Evolutionary conservation across 1,140 invertebrate genomes (phyloP).

Genomic region (Diachasmimorpha longicaudata): DNA sequence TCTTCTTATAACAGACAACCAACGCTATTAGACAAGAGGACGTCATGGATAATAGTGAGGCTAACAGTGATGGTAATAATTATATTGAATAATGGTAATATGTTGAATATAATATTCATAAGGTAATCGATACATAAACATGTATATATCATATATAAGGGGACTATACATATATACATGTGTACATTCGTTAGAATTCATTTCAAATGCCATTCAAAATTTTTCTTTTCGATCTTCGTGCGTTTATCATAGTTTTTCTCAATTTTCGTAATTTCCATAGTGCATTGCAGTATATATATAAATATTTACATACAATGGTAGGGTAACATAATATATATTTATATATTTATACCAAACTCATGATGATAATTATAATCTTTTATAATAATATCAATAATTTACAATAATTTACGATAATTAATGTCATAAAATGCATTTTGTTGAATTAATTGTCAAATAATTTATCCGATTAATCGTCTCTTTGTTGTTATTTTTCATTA

Average conservation of each 20-base stretch:
- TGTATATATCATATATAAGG: constrained; percentile 27
- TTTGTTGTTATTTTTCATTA: constrained; percentile 17
- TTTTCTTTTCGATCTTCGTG: constrained; percentile 17
- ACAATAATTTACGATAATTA: constrained; percentile 47
- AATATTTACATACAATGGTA: constrained; percentile 37
- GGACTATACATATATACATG: constrained; percentile 27
- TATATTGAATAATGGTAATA: constrained; percentile 41
- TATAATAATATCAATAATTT: constrained; percentile 41
- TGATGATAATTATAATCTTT: constrained; percentile 35
- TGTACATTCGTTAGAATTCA: constrained; percentile 25
- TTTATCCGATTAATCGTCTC: constrained; percentile 13
- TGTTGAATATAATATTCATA: constrained; percentile 30
- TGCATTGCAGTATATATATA: constrained; percentile 36
- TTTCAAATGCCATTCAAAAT: neutral
- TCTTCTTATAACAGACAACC: constrained; percentile 52
- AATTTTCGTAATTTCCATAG: constrained; percentile 4
- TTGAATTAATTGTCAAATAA: constrained; percentile 35
- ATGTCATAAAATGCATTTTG: constrained; percentile 45
- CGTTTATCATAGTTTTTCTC: constrained; percentile 25
- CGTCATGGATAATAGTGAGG: constrained; percentile 42
- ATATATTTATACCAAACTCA: constrained; percentile 25
- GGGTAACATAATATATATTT: constrained; percentile 26
- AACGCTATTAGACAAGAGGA: constrained; percentile 56
- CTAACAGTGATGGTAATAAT: constrained; percentile 42
- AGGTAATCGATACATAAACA: constrained; percentile 26